Evolutionary conservation across 2,113 vertebrate species (phyloP), one percentile per base, ranked within the genome.

Genomic region (Alectura lathami): DNA sequence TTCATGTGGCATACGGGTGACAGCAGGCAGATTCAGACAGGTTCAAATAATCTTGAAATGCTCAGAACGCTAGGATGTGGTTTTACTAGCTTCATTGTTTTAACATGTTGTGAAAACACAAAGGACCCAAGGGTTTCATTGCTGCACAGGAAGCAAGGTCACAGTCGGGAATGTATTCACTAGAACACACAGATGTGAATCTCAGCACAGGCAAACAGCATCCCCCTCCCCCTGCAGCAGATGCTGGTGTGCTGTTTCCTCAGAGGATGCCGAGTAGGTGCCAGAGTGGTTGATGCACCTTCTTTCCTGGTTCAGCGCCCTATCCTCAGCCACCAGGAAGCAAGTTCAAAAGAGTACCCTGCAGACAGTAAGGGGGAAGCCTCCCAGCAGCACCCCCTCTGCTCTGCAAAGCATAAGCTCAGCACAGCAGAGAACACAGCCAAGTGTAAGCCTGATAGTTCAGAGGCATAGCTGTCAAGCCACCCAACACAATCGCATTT

Each of bases 1-100:
- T 51, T 48, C 38, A 63, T 1, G 1, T 26, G 8, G 26, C 45
- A 30, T 72, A 54, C 14, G 38, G 22, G 13, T 83, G 60, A 81
- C 54, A 93, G 23, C 22, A 86, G 32, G 26, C 16, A 70, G 89
- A 57, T 3, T 40, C 40, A 67, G 2, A 3, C 6, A 66, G 51
- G 42, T 48, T n/a, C 14, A 45, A 81, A 24, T 38, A 86, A 51
- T 43, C 14, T 91, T 43, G 53, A 60, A 42, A 18, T 11, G 10
- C 5, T 86, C 70, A 40, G 27, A 75, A n/a, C 0, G 0, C 3
- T 1, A 1, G 27, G 56, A 72, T 10, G 27, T 24, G 3, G 8
- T 72, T 81, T 77, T 36, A 72, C 12, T 43, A n/a, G 48, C 11
- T 68, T 63, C 11, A 16, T 24, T 72, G 24, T 23, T 67, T 32